Base-by-base conservation (phyloP, 2,797 vertebrate species). In the Heterohyrax brucei region DNA sequence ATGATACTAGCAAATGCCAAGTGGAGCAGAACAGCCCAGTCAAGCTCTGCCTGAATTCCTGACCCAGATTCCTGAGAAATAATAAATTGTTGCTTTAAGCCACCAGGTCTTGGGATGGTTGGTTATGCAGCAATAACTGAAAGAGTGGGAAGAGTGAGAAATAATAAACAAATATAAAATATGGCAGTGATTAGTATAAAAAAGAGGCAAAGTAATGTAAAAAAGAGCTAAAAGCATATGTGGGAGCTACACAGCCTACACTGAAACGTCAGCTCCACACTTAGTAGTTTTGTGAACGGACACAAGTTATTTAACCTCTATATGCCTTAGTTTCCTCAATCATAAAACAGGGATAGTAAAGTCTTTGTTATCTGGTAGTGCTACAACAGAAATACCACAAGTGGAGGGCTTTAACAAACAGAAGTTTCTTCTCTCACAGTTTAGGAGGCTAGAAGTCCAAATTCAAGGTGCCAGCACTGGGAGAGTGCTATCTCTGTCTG, bases 81-180 rank as follows among this genome's bases (percentile, higher is more conserved):
- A n/a, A 44, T 84, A 59, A n/a, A 39, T 75, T 85, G 19, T 73
- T 88, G 48, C 70, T 95, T 90, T 78, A 70, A 53, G 62, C 53
- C 76, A 64, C 5, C 26, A 30, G 21, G 33, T 91, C 81, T 81
- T 77, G 68, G 64, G 19, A 53, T 91, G 83, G 3, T 90, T 91
- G 83, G 3, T 90, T 83, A 82, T 50, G 13, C 50, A 93, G 48
- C 44, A 89, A 59, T 80, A 89, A 93, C 30, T 86, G 56, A 92
- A 92, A 88, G 75, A 91, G 10, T 79, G 59, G 68, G 10, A 87
- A 81, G 39, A 81, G 30, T 75, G 22, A 33, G 30, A 89, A 13
- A 59, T 89, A 83, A 76, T 94, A 87, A 88, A 76, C 53, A 86
- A 78, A 89, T 68, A 19, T 68, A 56, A 80, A 81, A 56, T 79